Evolutionary conservation across 2,888 invertebrate genomes (phyloP), one percentile per base, ranked within the genome.

Genomic region (Adineta ricciae): DNA sequence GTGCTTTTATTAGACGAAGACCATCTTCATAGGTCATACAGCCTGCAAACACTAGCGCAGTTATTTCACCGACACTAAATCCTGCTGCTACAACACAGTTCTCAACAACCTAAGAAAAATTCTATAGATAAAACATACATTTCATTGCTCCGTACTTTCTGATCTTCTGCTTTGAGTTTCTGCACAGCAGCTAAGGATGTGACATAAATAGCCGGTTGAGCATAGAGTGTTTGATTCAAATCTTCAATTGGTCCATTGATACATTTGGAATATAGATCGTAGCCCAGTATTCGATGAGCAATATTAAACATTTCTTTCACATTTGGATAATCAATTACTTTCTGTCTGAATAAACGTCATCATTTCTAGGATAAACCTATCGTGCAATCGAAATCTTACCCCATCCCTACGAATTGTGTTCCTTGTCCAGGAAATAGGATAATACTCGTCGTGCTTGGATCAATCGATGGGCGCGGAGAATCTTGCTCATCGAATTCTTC

Each of bases 371-470:
- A 83, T 89, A 3, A 11, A 46, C 11, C 11, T 46, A 46, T 46
- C 46, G 46, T 8, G 11, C 86, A 86, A 78, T 94, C 87, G 83
- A 96, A 91, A 82, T 93, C 92, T 87, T 93, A 93, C 0, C 94
- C 94, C 95, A 96, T 96, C 52, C 98, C 97, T 21, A 96, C 94
- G 91, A 93, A 94, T 89, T 98, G 95, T 41, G 94, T 93, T 38
- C 97, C 96, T 90, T 97, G 96, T 0, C 97, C 97, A 16, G 97
- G 97, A 91, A 97, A 97, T 86, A 97, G 90, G 83, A 97, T 87
- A 36, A 92, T 88, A 78, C 38, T 41, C n/a, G 38, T 78, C 41
- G 78, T 78, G 41, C 41, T 41, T 78, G 78, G 78, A 78, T 78
- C 78, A 9, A 78, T 78, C 3, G 14, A 41, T 78, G 78, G 38